A percentile compares a stretch with the other conserved stretches of the same genome.
phyloP scores from a whole-genome alignment of 2,797 vertebrate genomes.

The Poliocrania exsul region DNA sequence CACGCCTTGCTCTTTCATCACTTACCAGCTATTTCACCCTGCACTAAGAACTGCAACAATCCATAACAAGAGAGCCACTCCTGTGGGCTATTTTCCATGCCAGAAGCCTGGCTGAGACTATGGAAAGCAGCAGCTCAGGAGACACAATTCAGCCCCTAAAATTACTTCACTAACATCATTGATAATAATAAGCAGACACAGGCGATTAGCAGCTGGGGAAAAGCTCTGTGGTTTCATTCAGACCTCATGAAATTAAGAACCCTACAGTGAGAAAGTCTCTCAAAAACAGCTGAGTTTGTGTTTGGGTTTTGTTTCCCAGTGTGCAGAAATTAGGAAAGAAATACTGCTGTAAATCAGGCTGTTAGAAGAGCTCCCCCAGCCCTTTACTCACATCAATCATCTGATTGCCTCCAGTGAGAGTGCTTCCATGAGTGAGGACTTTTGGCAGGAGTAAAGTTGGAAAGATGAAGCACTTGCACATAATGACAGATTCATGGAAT shows the following conservation, averaged over 20 bases:
- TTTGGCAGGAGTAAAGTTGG: constrained; percentile 22
- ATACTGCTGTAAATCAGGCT: background rate
- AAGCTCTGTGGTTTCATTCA: background rate
- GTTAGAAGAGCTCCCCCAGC: background rate
- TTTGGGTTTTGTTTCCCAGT: background rate
- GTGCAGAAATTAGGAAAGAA: background rate
- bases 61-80: background rate
- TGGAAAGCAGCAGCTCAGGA: background rate
- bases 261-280: background rate
- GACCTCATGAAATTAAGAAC: background rate
- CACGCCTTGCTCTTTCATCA: background rate
- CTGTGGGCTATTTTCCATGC: background rate
- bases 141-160: background rate
- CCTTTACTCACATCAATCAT: constrained; percentile 14
- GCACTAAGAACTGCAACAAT: background rate
- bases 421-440: background rate
- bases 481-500: constrained; percentile 27
- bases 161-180: background rate
- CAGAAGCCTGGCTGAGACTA: background rate
- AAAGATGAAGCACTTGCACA: constrained; percentile 6
- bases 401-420: background rate
- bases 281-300: constrained; percentile 4
- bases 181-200: background rate
- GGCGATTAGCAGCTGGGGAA: background rate
- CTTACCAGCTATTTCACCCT: background rate